Conservation (phyloP, 2,113 vertebrate genomes). For the Hippocampus mohnikei region DNA sequence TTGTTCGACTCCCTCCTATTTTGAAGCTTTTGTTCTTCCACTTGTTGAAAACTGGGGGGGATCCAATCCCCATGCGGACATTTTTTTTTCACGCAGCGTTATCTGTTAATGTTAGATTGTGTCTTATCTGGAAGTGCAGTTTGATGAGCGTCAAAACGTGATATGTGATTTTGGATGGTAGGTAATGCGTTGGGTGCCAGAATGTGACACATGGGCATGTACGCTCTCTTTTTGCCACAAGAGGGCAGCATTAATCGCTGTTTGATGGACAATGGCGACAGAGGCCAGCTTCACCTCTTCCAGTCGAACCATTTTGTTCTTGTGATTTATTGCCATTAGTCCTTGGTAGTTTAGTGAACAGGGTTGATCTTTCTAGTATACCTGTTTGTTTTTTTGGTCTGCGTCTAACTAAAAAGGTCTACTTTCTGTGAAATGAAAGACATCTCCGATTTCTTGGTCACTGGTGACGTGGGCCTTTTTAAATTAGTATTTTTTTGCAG, state of each 20-base stretch:
- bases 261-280: not conserved
- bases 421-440: too few relatives aligned
- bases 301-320: too few relatives aligned
- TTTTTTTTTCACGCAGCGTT: not conserved
- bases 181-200: not conserved
- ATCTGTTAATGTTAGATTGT: not conserved
- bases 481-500: too few relatives aligned
- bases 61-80: not conserved
- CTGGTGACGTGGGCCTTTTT: too few relatives aligned
- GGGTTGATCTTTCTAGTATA: too few relatives aligned
- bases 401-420: too few relatives aligned
- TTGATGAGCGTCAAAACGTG: not conserved
- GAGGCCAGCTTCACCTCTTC: too few relatives aligned
- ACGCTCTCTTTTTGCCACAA: constrained; percentile 18
- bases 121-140: not conserved
- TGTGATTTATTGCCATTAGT: too few relatives aligned
- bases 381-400: too few relatives aligned
- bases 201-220: not conserved
- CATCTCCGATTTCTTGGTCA: too few relatives aligned
- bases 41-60: too few relatives aligned
- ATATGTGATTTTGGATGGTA: not conserved
- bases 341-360: too few relatives aligned
- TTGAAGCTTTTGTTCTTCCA: not conserved
- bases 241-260: constrained; percentile 38
- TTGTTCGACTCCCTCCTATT: not conserved